phyloP scores from a whole-genome alignment of 2,113 vertebrate genomes.

The Cyanoderma ruficeps region DNA sequence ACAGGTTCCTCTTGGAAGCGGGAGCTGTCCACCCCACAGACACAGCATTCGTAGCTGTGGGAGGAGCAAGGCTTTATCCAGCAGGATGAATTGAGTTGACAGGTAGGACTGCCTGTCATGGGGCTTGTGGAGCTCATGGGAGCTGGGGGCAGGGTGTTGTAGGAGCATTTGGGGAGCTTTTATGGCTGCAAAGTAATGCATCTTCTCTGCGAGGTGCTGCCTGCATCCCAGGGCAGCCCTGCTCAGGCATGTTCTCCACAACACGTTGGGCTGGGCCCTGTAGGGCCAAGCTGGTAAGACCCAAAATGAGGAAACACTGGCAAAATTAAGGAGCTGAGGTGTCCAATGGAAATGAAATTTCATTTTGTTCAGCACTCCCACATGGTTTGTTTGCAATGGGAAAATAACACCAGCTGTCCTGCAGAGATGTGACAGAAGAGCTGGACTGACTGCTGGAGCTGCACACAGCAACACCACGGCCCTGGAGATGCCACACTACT shows the following conservation, averaged over 20 bases:
- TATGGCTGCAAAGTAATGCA: background rate
- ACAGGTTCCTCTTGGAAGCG: background rate
- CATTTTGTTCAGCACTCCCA: background rate
- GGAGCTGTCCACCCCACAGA: background rate
- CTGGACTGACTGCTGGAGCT: background rate
- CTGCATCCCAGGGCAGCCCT: background rate
- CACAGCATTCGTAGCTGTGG: background rate
- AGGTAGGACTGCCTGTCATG: background rate
- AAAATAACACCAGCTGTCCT: background rate
- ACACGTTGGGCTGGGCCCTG: background rate
- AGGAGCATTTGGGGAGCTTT: background rate
- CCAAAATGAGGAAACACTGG: background rate
- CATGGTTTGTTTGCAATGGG: background rate
- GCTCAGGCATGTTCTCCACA: background rate
- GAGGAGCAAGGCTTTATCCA: background rate
- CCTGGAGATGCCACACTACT: background rate
- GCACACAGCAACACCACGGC: background rate
- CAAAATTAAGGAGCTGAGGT: background rate
- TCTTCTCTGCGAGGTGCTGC: background rate
- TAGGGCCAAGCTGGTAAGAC: background rate
- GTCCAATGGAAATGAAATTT: background rate
- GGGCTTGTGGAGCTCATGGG: background rate
- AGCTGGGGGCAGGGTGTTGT: background rate
- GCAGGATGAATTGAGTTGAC: background rate
- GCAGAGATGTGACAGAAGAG: background rate